Evolutionary conservation across 2,888 invertebrate genomes (phyloP).

Genomic region (Brachyopa scutellaris): DNA sequence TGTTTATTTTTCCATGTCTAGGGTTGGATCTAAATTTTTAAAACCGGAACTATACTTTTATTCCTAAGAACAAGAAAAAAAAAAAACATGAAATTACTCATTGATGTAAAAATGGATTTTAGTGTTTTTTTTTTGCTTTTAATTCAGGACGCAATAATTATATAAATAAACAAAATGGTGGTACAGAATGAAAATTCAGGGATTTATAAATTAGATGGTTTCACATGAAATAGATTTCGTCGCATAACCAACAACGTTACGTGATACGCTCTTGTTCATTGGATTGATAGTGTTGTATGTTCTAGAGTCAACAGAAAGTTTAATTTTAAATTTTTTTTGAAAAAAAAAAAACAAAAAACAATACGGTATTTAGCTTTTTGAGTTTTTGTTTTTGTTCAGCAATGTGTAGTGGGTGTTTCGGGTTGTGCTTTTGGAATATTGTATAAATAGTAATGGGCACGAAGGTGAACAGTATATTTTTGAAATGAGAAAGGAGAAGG

Average conservation of each 20-base stretch:
- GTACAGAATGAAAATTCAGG: not conserved
- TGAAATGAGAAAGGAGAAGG: no score
- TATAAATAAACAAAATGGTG: constrained; percentile 46
- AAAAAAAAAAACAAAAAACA: constrained; percentile 13
- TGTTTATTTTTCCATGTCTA: constrained; percentile 1
- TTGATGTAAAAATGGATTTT: not conserved
- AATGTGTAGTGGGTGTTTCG: not conserved
- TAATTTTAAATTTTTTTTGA: not conserved
- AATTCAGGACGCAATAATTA: constrained; percentile 7
- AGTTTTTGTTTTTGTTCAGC: not conserved
- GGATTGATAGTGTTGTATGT: not conserved
- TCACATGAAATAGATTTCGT: no score
- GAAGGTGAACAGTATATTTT: no score
- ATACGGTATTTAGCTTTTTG: not conserved
- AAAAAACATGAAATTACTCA: not conserved
- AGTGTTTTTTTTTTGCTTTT: no score
- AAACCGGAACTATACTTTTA: not conserved
- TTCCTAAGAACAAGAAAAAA: no score
- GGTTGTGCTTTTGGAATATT: no score
- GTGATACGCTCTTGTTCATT: not conserved
- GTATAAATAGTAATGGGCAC: no score
- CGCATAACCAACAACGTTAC: constrained; percentile 21
- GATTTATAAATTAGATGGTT: no score
- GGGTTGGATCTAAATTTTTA: no score
- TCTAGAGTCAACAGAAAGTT: not conserved